Evolutionary conservation across 92 coral and sea anemone genomes (phyloP).

Genomic region (Hydrozoanthus gracilis): DNA sequence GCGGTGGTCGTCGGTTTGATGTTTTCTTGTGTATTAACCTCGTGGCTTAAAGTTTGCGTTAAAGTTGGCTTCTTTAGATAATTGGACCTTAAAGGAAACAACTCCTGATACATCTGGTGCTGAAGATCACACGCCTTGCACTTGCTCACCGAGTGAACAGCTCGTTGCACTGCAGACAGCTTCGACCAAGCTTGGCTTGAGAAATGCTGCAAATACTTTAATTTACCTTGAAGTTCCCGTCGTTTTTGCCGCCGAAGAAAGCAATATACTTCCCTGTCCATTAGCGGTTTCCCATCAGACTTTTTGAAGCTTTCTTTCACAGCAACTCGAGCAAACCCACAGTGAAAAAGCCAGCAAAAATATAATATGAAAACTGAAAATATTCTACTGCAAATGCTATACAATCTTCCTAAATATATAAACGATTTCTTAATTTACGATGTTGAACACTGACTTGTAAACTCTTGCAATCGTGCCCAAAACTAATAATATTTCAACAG

Average conservation of each 20-base stretch:
- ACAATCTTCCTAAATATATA: neutral
- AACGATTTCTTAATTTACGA: neutral
- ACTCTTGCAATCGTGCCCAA: conserved; percentile 19
- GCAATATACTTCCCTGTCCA: neutral
- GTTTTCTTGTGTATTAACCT: conserved; percentile 5
- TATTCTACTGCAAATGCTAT: neutral
- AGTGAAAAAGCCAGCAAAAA: conserved; percentile 51
- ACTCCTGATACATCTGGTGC: neutral
- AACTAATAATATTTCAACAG: neutral
- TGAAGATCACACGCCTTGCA: conserved; percentile 29
- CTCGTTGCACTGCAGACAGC: conserved; percentile 10
- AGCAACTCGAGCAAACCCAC: conserved; percentile 51
- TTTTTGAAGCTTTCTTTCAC: conserved; percentile 45
- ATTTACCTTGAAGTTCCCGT: conserved; percentile 5
- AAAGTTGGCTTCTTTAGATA: conserved; percentile 8
- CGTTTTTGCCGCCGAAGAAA: conserved; percentile 23
- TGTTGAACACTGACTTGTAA: neutral
- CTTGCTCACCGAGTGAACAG: conserved; percentile 27
- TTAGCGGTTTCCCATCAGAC: conserved; percentile 22
- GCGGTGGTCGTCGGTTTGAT: conserved; percentile 20
- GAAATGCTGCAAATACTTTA: conserved; percentile 15
- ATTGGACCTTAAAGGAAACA: conserved; percentile 26
- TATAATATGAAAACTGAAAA: neutral
- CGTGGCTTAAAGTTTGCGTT: conserved; percentile 12
- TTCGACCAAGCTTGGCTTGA: conserved; percentile 20